Evolutionary conservation across 2,888 invertebrate genomes (phyloP).

Genomic region (Drosophila anceps): DNA sequence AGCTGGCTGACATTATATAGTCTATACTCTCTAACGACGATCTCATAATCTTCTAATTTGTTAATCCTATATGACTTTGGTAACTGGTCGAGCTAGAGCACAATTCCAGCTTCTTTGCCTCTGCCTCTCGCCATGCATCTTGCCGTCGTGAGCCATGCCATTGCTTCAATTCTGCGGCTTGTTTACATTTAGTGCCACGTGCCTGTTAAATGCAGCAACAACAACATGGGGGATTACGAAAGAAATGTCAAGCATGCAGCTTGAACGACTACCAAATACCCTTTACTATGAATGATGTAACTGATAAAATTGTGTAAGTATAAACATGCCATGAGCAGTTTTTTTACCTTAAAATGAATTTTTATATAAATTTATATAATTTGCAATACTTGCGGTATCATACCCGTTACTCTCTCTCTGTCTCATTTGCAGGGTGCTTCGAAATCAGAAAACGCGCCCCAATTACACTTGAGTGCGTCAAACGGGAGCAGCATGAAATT

Average conservation of each 20-base stretch:
- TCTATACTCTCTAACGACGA: not conserved
- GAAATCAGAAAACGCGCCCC: constrained; percentile 34
- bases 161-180: constrained; percentile 57
- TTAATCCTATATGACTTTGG: not conserved
- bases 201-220: constrained; percentile 63
- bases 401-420: not conserved
- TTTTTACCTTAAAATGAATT: not conserved
- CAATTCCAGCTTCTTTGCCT: not conserved
- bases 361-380: not conserved
- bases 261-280: constrained; percentile 13
- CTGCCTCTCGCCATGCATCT: not conserved
- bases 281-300: not conserved
- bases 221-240: constrained; percentile 26
- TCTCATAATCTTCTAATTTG: not conserved
- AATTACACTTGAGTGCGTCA: constrained; percentile 26
- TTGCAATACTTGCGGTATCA: not conserved
- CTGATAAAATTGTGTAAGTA: not conserved
- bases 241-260: not conserved
- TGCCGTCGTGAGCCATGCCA: constrained; percentile 24
- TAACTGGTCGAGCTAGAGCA: not conserved
- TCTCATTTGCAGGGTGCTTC: constrained; percentile 20
- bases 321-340: no score
- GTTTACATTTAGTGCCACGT: constrained; percentile 75
- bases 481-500: constrained; percentile 39
- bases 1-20: not conserved